These are phyloP conservation scores for Bubo bubo DNA, from an alignment of 2,113 vertebrate genomes.

Conservation along the genomic window DNA sequence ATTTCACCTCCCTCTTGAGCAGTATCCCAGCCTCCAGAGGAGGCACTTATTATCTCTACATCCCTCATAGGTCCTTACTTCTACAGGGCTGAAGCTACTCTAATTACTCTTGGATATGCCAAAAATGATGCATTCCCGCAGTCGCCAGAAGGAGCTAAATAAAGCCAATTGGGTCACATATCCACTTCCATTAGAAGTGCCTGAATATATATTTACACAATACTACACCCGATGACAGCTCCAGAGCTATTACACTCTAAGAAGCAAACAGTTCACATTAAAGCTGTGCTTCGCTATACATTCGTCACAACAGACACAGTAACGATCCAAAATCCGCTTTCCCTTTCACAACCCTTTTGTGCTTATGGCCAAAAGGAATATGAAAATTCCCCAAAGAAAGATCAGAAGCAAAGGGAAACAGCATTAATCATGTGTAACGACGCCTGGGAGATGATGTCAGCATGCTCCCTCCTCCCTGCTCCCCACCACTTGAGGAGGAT, in stretches of 20 bases:
- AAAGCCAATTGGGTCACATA: neutral
- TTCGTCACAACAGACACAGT: neutral
- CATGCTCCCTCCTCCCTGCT: neutral
- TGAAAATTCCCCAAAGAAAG: neutral
- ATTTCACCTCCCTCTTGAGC: neutral
- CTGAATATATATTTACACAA: neutral
- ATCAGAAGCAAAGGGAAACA: neutral
- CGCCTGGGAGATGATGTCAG: neutral
- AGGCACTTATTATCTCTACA: neutral
- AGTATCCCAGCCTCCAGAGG: neutral
- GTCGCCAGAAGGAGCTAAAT: neutral
- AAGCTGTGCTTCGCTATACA: accelerated
- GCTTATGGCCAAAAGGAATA: neutral
- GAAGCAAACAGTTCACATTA: neutral
- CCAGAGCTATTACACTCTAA: neutral
- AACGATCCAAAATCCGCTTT: neutral
- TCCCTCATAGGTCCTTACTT: neutral
- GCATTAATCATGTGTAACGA: neutral
- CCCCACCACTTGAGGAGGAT: accelerated
- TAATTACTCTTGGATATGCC: neutral
- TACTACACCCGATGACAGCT: neutral
- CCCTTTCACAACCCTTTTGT: neutral
- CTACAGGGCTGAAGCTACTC: neutral
- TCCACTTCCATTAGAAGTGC: neutral
- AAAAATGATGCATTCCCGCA: neutral